Conservation (phyloP, 1,140 invertebrate genomes). For the Trinorchestia longiramus region DNA sequence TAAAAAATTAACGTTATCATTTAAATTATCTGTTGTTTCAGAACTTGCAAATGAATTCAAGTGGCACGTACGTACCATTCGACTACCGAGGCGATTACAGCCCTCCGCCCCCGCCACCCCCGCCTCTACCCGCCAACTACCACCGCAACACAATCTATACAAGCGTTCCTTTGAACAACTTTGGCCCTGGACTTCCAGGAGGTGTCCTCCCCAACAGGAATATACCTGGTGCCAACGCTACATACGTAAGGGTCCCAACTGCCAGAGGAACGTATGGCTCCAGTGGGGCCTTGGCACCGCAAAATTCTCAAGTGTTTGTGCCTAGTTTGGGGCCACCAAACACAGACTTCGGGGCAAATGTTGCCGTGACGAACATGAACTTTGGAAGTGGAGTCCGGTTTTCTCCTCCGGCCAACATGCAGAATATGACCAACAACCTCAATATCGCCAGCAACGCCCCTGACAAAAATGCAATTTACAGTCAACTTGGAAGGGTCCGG, state of each 20-base stretch:
- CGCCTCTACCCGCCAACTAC: conserved; percentile 61
- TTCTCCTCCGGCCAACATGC: neutral
- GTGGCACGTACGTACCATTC: conserved; percentile 80
- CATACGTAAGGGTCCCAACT: conserved; percentile 77
- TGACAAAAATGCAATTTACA: conserved; percentile 57
- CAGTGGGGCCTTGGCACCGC: conserved; percentile 43
- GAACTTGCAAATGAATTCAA: conserved; percentile 60
- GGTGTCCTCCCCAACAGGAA: conserved; percentile 76
- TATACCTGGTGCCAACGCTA: conserved; percentile 87
- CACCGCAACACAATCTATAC: conserved; percentile 66
- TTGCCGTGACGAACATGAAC: neutral
- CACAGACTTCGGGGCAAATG: neutral
- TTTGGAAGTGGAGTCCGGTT: conserved; percentile 13
- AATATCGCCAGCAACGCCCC: conserved; percentile 50
- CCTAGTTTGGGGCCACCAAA: conserved; percentile 9
- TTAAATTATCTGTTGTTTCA: conserved; percentile 10
- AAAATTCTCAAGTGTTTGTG: neutral
- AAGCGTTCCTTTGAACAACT: conserved; percentile 43
- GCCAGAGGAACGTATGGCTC: conserved; percentile 31
- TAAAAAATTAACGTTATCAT: neutral
- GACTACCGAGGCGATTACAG: conserved; percentile 88
- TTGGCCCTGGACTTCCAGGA: conserved; percentile 67
- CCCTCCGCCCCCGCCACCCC: conserved; percentile 75
- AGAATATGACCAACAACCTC: conserved; percentile 59
- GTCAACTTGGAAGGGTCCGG: conserved; percentile 49